These are phyloP conservation scores for Chionodraco myersi DNA, from an alignment of 2,113 vertebrate genomes.

Conservation along the genomic window DNA sequence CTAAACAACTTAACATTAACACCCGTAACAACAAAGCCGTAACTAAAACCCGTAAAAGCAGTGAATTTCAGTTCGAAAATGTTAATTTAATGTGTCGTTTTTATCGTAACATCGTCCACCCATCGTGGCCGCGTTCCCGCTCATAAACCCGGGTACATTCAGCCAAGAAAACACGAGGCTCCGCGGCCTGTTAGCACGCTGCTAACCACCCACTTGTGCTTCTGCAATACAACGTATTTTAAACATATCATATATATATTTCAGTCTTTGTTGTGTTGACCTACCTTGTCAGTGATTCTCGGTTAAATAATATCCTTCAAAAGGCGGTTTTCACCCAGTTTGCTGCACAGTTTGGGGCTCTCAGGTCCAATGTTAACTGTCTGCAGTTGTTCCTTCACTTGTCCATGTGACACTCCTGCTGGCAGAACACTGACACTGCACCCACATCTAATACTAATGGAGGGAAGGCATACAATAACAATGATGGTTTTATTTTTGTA, in stretches of 20 bases:
- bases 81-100: no score
- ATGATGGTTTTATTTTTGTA: no score
- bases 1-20: no score
- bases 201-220: constrained; percentile 1
- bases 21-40: no score
- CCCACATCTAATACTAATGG: background rate
- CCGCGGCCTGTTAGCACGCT: constrained; percentile 64
- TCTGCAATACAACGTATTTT: no score
- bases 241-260: rapidly evolving
- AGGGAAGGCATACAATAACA: no score
- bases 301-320: background rate
- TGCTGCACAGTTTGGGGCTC: background rate
- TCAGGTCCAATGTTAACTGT: background rate
- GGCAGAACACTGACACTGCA: constrained; percentile 11
- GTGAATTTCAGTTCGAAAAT: background rate
- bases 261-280: background rate
- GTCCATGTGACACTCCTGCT: background rate
- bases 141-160: rapidly evolving
- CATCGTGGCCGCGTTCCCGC: background rate
- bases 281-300: background rate
- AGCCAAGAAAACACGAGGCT: constrained; percentile 73
- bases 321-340: background rate
- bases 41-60: background rate
- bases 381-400: no score
- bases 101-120: background rate